phyloP scores from a whole-genome alignment of 2,797 vertebrate genomes.

The Rhinatrema bivittatum region DNA sequence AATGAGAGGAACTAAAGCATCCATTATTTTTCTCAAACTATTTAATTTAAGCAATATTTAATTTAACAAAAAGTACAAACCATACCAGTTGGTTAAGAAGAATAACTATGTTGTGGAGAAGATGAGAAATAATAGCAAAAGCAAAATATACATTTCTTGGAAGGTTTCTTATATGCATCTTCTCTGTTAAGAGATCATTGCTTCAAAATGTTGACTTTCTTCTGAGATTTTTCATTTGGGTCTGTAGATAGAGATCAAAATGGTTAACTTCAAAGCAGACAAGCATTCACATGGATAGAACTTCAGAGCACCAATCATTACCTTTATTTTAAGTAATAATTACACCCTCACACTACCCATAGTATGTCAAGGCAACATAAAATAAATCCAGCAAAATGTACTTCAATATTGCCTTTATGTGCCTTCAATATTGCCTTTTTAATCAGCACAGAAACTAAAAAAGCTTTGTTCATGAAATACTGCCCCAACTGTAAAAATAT shows the following conservation, averaged over 20 bases:
- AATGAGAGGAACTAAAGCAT: no score
- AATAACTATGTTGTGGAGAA: no score
- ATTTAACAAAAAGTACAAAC: no score
- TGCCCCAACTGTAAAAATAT: slow-evolving; percentile 8
- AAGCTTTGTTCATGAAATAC: slow-evolving; percentile 1
- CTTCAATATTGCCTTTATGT: slow-evolving; percentile 1
- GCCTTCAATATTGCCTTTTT: no score
- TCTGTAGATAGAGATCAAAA: slow-evolving; percentile 4
- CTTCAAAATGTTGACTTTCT: background rate
- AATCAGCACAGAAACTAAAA: slow-evolving; percentile 13
- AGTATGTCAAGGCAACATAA: slow-evolving; percentile 6
- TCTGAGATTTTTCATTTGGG: slow-evolving; percentile 16
- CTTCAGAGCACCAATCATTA: slow-evolving; percentile 14
- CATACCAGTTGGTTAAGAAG: no score
- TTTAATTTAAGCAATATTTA: no score
- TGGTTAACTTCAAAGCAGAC: slow-evolving; percentile 1
- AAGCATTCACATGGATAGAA: slow-evolving; percentile 1
- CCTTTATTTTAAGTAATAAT: slow-evolving; percentile 4
- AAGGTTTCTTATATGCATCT: no score
- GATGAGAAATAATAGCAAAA: no score
- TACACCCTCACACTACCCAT: no score
- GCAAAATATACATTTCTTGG: no score
- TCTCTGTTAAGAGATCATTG: no score
- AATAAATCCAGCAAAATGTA: slow-evolving; percentile 22
- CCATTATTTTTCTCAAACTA: no score